Percentiles rank a stretch among this genome's conserved stretches.
phyloP scores from a whole-genome alignment of 2,113 vertebrate species.

The Tonatia bakeri region DNA sequence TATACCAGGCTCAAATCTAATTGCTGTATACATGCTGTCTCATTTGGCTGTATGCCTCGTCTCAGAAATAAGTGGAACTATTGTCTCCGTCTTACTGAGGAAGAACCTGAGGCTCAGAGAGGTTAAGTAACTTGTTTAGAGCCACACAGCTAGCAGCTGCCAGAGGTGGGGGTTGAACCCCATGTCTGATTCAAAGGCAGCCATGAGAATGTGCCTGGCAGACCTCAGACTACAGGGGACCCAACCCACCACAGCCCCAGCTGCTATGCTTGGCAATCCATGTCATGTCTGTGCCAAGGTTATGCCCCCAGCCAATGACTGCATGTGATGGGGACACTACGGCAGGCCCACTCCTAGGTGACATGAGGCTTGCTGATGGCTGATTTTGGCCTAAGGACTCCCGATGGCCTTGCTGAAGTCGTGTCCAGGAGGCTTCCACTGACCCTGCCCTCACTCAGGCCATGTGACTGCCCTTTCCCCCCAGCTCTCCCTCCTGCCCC shows the following conservation, averaged over 20 bases:
- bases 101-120: not conserved
- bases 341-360: not conserved
- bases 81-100: not conserved
- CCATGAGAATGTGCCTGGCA: not conserved
- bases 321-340: not conserved
- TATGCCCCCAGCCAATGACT: not conserved
- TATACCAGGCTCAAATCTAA: not conserved
- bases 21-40: not conserved
- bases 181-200: not conserved
- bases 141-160: not conserved
- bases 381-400: not conserved
- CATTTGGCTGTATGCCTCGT: not conserved
- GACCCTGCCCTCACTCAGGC: not conserved
- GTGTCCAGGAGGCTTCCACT: not conserved
- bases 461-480: not conserved
- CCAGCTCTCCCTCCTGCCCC: too few relatives aligned
- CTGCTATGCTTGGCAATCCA: not conserved
- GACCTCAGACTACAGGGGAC: not conserved
- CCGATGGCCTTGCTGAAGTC: not conserved
- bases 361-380: not conserved
- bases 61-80: not conserved
- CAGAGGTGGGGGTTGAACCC: not conserved
- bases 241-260: too few relatives aligned
- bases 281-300: not conserved
- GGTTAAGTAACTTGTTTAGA: not conserved